Percentiles rank a stretch among this genome's conserved stretches.
These are phyloP conservation scores for Plestiodon gilberti DNA, from an alignment of 2,113 vertebrate species.

Conservation along the genomic window DNA sequence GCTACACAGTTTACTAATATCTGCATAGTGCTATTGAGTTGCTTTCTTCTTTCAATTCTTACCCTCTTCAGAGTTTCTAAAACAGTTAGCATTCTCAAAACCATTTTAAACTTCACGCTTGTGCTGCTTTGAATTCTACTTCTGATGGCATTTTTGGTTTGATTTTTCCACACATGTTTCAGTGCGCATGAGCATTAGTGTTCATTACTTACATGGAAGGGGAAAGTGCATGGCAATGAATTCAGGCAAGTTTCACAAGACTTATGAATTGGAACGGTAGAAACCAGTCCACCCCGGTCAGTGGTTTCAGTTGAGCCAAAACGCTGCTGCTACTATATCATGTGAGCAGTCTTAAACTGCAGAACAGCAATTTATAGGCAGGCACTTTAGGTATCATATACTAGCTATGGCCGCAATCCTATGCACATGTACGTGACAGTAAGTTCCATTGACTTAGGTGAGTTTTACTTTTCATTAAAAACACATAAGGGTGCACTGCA, in stretches of 20 bases:
- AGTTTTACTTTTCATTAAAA: background rate
- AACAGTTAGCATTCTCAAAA: too few relatives aligned
- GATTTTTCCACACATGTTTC: too few relatives aligned
- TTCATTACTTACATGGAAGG: background rate
- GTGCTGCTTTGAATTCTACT: too few relatives aligned
- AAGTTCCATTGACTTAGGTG: background rate
- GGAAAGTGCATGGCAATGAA: background rate
- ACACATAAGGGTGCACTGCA: background rate
- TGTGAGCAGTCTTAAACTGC: background rate
- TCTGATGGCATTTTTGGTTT: too few relatives aligned
- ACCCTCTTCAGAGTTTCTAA: too few relatives aligned
- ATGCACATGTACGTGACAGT: background rate
- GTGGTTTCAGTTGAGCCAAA: background rate
- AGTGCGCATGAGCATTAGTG: too few relatives aligned
- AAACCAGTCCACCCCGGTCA: background rate
- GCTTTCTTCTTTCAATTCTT: too few relatives aligned
- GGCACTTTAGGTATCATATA: background rate
- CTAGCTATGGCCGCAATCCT: background rate
- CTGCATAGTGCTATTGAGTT: too few relatives aligned
- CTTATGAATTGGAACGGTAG: too few relatives aligned
- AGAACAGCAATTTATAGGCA: background rate
- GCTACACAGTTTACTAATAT: too few relatives aligned
- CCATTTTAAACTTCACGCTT: too few relatives aligned
- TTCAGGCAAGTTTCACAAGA: background rate
- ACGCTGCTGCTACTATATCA: background rate